A percentile compares a stretch with the other conserved stretches of the same genome.
phyloP scores from a whole-genome alignment of 1,140 invertebrate species.

The Pentalonia nigronervosa region DNA sequence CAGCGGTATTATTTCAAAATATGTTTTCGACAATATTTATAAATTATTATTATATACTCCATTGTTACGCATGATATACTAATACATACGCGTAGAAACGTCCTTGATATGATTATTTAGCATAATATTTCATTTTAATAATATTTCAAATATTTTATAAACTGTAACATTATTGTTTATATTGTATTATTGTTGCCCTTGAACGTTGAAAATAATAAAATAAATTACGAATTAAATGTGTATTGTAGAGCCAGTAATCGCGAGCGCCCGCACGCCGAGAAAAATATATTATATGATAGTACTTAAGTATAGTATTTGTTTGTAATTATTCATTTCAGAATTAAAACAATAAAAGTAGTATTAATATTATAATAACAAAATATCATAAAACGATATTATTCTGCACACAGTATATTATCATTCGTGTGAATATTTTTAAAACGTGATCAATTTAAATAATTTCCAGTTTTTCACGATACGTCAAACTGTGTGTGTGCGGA shows the following conservation, averaged over 20 bases:
- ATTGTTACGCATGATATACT: neutral
- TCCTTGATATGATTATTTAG: neutral
- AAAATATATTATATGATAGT: neutral
- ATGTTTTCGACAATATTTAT: too few relatives aligned
- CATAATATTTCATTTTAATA: neutral
- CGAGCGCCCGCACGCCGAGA: neutral
- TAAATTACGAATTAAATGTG: neutral
- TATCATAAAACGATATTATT: neutral
- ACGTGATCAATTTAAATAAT: neutral
- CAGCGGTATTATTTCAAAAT: neutral
- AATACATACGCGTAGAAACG: neutral
- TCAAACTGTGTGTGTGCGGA: neutral
- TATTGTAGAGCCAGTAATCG: neutral
- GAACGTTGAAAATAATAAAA: conserved; percentile 22
- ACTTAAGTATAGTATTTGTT: neutral
- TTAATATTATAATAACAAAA: neutral
- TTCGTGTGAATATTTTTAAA: neutral
- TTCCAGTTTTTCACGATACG: neutral
- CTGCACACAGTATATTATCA: neutral
- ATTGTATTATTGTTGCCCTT: neutral
- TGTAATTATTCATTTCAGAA: neutral
- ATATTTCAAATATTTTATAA: neutral
- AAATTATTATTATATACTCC: neutral
- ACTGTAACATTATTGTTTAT: neutral
- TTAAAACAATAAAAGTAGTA: neutral